phyloP scores from a whole-genome alignment of 2,797 vertebrate genomes.

The Parotocinclus haroldoi region DNA sequence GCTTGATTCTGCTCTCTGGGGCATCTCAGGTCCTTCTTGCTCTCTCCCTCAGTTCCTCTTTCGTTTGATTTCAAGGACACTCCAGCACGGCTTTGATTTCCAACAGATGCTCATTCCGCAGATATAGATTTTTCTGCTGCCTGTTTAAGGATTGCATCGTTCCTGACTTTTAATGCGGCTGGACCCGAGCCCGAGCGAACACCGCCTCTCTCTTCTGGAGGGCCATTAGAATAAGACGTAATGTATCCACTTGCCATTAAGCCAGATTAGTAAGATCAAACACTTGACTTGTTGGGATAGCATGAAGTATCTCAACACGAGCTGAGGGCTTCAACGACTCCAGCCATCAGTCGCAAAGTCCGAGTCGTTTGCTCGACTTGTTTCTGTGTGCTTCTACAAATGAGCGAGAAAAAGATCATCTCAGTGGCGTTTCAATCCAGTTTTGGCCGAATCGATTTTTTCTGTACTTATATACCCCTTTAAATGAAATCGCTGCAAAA shows the following conservation, averaged over 20 bases:
- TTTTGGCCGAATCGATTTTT: constrained; percentile 14
- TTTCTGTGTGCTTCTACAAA: constrained; percentile 20
- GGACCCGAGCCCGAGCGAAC: constrained; percentile 21
- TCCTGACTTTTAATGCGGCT: constrained; percentile 30
- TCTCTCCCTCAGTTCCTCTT: constrained; percentile 17
- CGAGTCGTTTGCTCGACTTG: constrained; percentile 6
- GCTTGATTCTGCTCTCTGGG: constrained; percentile 12
- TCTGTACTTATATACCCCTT: constrained; percentile 9
- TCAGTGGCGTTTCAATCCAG: constrained; percentile 25
- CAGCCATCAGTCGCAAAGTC: constrained; percentile 1
- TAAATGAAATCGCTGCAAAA: constrained; percentile 21
- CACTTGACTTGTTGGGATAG: constrained; percentile 29
- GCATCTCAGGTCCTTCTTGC: constrained; percentile 7
- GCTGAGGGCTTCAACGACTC: constrained; percentile 1
- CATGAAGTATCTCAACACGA: constrained; percentile 12
- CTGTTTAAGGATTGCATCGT: constrained; percentile 28
- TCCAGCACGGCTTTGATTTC: constrained; percentile 30
- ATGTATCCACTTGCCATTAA: constrained; percentile 35
- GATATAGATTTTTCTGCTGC: constrained; percentile 36
- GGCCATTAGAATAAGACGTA: constrained; percentile 40
- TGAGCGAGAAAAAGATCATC: constrained; percentile 27
- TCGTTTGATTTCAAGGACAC: constrained; percentile 29
- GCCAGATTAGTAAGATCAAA: constrained; percentile 36
- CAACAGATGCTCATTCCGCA: constrained; percentile 36
- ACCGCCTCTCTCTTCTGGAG: constrained; percentile 15